Conservation (phyloP, 2,888 invertebrate genomes). For the Cantharis rufa region DNA sequence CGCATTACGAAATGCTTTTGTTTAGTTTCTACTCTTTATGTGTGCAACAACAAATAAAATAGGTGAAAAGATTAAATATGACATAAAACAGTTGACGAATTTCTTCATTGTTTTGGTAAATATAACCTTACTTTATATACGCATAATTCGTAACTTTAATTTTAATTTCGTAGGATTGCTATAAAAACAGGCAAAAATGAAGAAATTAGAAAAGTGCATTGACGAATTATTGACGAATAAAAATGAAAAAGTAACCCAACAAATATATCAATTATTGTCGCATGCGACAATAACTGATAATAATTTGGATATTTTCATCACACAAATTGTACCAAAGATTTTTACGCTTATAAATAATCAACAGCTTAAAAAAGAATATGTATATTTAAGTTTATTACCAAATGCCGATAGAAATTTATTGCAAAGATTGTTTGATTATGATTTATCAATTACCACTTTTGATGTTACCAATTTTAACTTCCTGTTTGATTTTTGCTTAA, state of each 20-base stretch:
- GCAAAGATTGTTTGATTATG: conserved; percentile 35
- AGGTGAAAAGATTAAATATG: not conserved
- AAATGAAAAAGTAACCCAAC: conserved; percentile 3
- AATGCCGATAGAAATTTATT: conserved; percentile 24
- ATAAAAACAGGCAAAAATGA: conserved; percentile 15
- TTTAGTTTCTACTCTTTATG: not conserved
- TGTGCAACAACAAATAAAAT: not conserved
- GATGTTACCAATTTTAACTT: conserved; percentile 42
- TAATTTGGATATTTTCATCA: conserved; percentile 9
- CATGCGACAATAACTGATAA: conserved; percentile 6
- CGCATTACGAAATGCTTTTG: not conserved
- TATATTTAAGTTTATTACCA: conserved; percentile 31
- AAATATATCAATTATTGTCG: conserved; percentile 21
- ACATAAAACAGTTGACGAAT: not conserved
- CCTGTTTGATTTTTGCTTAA: conserved; percentile 47
- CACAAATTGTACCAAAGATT: conserved; percentile 23
- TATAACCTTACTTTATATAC: conserved; percentile 7
- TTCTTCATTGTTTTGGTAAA: not conserved
- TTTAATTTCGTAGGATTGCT: not conserved
- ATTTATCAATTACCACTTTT: conserved; percentile 39
- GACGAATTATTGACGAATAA: conserved; percentile 3
- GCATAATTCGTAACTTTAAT: not conserved
- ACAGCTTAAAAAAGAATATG: conserved; percentile 27
- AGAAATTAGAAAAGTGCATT: conserved; percentile 16
- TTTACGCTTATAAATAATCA: conserved; percentile 17